These are phyloP conservation scores for Drosophila funebris DNA, from an alignment of 1,140 invertebrate genomes.

Conservation along the genomic window DNA sequence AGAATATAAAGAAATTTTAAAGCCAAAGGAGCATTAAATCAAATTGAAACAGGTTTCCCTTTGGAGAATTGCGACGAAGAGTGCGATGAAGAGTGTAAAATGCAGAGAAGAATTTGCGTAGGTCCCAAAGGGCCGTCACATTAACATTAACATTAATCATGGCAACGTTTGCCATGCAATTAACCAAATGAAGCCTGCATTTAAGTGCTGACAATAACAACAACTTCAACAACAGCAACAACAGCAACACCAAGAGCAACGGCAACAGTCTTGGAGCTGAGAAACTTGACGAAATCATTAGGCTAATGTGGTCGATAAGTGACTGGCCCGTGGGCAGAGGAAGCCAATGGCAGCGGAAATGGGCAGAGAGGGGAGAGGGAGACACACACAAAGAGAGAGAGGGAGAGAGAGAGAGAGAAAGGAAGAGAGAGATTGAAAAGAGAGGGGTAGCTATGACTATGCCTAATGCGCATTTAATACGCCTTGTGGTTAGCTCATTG, in stretches of 20 bases:
- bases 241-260: background rate
- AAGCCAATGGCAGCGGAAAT: conserved; percentile 18
- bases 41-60: conserved; percentile 33
- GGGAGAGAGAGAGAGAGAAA: background rate
- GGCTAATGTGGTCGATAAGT: conserved; percentile 78
- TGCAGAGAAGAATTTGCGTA: conserved; percentile 4
- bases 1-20: background rate
- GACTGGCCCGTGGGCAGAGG: conserved; percentile 53
- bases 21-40: background rate
- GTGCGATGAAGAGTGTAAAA: background rate
- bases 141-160: conserved; percentile 74
- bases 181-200: conserved; percentile 80
- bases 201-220: conserved; percentile 72
- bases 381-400: background rate
- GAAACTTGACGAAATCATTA: conserved; percentile 73
- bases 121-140: conserved; percentile 47
- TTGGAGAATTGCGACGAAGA: background rate
- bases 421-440: too few relatives aligned
- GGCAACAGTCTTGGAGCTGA: conserved; percentile 1
- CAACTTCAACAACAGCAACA: conserved; percentile 13
- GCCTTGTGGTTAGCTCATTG: conserved; percentile 42
- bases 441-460: conserved; percentile 23
- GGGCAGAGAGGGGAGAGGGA: background rate
- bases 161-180: conserved; percentile 76
- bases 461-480: conserved; percentile 73